Evolutionary conservation across 2,888 invertebrate genomes (phyloP), one percentile per base, ranked within the genome.

Genomic region (Halictus ligatus): DNA sequence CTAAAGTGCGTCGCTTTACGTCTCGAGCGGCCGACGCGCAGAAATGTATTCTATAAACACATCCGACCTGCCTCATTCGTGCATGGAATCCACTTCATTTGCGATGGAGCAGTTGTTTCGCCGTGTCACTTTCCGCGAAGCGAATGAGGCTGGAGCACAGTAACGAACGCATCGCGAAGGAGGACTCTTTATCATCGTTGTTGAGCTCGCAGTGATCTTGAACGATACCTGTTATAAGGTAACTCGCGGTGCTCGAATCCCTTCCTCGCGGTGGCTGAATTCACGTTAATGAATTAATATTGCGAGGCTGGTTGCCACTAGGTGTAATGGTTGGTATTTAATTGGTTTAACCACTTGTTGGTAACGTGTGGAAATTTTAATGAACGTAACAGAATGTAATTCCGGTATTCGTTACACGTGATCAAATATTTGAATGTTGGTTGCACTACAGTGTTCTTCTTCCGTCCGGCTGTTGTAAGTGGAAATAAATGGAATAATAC

Each of bases 41-140:
- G 81, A 76, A 86, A 86, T 86, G 86, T 81, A 86, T 86, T 81
- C 86, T 86, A 86, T 86, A 86, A 86, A 86, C 81, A 86, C 81
- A 86, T 86, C 81, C 86, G 67, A 69, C 64, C 48, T 40, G 69
- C 64, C 67, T 76, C 75, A 67, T 78, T 80, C 76, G 69, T 75
- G 75, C 60, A 76, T 73, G 50, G 75, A 76, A 86, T 86, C 81
- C 78, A 86, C 86, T 86, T 79, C 81, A 86, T 81, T 79, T 79
- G 81, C 86, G 80, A 86, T 67, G 75, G 67, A 78, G 78, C 58
- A 78, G 75, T 78, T 86, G 85, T 80, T 86, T 80, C 81, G 69
- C 58, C 78, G 67, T 46, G 73, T 75, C 76, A 77, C 50, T 83
- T 74, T 35, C 71, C 71, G 78, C 43, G 60, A 77, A 75, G 35